Conservation (phyloP, 2,797 vertebrate species). For the Mus minutoides region DNA sequence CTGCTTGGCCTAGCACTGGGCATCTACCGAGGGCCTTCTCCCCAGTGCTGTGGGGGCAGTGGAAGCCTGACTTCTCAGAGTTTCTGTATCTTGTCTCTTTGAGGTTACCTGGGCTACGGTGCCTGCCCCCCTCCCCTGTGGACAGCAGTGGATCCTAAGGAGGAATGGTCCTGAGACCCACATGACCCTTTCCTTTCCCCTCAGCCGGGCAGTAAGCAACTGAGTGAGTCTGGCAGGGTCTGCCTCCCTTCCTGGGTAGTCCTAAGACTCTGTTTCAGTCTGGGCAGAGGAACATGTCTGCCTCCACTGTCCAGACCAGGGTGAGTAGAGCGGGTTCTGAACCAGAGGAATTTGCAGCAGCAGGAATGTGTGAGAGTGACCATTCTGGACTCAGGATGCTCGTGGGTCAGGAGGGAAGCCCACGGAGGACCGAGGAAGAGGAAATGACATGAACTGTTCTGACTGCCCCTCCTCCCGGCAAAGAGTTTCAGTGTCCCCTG, state of each 20-base stretch:
- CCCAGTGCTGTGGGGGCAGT: not conserved
- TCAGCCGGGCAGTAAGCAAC: not conserved
- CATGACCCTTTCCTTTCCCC: not conserved
- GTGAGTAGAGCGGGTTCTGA: slow-evolving; percentile 81
- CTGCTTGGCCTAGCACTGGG: not conserved
- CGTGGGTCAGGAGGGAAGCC: not conserved
- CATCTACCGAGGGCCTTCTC: not conserved
- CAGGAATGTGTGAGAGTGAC: slow-evolving; percentile 86
- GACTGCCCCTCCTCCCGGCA: not conserved
- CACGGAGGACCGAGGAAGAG: not conserved
- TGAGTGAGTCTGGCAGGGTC: not conserved
- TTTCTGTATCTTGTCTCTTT: not conserved
- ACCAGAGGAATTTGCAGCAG: slow-evolving; percentile 83
- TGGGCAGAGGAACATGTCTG: slow-evolving; percentile 63
- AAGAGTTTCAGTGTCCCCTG: not conserved
- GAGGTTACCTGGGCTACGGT: not conserved
- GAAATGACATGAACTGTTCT: not conserved
- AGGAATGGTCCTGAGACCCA: not conserved
- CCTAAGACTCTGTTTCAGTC: slow-evolving; percentile 55
- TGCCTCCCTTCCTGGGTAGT: not conserved
- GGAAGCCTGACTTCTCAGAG: not conserved
- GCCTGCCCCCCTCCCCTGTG: not conserved
- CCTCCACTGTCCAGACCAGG: slow-evolving; percentile 63
- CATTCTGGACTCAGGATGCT: not conserved
- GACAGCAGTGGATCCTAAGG: not conserved